phyloP scores from a whole-genome alignment of 1,140 invertebrate species.

The Heliothis virescens region DNA sequence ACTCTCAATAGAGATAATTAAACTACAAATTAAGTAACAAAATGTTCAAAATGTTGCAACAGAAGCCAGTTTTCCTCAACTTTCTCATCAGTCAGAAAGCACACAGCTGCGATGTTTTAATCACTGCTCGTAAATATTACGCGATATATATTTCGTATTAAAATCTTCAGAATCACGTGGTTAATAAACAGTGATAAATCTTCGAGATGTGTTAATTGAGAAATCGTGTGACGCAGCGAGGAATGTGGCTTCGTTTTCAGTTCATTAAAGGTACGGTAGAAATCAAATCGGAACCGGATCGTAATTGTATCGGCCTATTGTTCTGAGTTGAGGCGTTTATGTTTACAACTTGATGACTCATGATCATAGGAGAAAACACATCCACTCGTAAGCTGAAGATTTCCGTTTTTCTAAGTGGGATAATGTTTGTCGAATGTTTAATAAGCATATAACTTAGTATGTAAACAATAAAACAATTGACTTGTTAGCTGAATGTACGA shows the following conservation, averaged over 20 bases:
- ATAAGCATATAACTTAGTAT: too few species aligned
- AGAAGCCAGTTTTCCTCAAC: not conserved
- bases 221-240: not conserved
- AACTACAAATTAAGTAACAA: not conserved
- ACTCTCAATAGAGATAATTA: not conserved
- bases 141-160: slow-evolving; percentile 13
- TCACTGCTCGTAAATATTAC: not conserved
- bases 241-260: not conserved
- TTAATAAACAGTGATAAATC: not conserved
- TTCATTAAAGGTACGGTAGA: too few species aligned
- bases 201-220: not conserved
- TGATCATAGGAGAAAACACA: too few species aligned
- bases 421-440: too few species aligned
- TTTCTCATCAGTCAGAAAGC: not conserved
- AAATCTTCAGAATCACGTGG: not conserved
- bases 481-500: too few species aligned
- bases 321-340: too few species aligned
- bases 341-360: too few species aligned
- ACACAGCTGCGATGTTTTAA: not conserved
- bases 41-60: not conserved
- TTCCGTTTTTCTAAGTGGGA: too few species aligned
- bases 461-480: too few species aligned
- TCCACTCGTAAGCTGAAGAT: too few species aligned
- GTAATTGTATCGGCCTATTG: too few species aligned
- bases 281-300: too few species aligned